phyloP scores from a whole-genome alignment of 2,113 vertebrate species.

The Leptobrachium ailaonicum region DNA sequence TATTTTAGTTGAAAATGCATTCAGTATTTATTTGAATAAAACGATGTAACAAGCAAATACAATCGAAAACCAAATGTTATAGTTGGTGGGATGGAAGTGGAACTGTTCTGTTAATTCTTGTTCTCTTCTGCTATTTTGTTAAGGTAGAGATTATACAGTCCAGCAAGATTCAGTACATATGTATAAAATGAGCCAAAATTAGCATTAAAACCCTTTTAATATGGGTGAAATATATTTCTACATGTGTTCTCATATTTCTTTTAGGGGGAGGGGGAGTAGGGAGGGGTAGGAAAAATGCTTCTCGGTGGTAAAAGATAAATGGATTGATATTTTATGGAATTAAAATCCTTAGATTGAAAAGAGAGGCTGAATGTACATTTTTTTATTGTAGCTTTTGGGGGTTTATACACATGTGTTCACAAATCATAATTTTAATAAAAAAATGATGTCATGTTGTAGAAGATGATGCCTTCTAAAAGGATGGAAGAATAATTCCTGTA shows the following conservation, averaged over 20 bases:
- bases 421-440: constrained; percentile 4
- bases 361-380: constrained; percentile 16
- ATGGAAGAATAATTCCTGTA: neutral
- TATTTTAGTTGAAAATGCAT: constrained; percentile 68
- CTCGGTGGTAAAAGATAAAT: constrained; percentile 20
- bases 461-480: constrained; percentile 31
- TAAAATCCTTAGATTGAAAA: neutral
- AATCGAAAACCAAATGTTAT: constrained; percentile 43
- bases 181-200: constrained; percentile 25
- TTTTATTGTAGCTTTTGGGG: constrained; percentile 23
- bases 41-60: constrained; percentile 55
- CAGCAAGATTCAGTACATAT: constrained; percentile 2
- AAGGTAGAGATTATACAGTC: neutral
- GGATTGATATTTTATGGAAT: constrained; percentile 28
- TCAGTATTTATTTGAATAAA: constrained; percentile 75
- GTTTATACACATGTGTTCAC: neutral
- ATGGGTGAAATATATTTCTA: constrained; percentile 23
- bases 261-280: neutral
- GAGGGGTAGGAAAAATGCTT: constrained; percentile 1
- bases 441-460: constrained; percentile 1
- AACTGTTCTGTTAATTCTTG: neutral
- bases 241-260: constrained; percentile 21
- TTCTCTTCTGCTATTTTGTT: neutral
- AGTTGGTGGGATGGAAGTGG: neutral
- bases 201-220: constrained; percentile 9